Conservation (phyloP, 1,140 invertebrate species). For the Pseudoatta argentina region DNA sequence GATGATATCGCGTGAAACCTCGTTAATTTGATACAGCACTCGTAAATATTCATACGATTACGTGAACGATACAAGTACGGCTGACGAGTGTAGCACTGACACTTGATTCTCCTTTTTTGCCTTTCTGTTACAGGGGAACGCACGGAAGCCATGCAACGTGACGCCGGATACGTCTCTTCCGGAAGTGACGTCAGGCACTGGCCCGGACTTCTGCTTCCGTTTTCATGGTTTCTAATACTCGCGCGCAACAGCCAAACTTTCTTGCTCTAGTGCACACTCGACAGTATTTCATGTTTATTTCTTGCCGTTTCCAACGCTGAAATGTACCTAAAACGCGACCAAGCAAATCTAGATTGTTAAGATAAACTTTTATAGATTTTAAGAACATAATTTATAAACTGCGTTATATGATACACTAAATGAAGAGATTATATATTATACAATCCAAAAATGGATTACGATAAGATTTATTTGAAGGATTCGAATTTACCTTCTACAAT, state of each 20-base stretch:
- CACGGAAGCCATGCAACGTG: conserved; percentile 86
- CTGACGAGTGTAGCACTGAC: conserved; percentile 44
- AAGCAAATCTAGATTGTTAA: conserved; percentile 65
- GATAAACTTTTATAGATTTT: conserved; percentile 31
- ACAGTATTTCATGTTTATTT: conserved; percentile 78
- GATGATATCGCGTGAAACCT: conserved; percentile 29
- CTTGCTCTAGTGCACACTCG: conserved; percentile 74
- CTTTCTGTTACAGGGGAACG: conserved; percentile 83
- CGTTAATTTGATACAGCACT: conserved; percentile 51
- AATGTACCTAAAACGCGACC: conserved; percentile 69
- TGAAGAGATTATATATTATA: not conserved
- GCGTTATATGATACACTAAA: too few relatives aligned
- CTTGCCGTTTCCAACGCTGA: conserved; percentile 42
- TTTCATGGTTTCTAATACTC: conserved; percentile 78
- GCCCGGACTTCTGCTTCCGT: conserved; percentile 75
- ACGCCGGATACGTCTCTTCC: conserved; percentile 79
- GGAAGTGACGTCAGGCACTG: conserved; percentile 76
- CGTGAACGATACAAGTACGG: not conserved
- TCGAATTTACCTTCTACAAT: not conserved
- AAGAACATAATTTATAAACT: conserved; percentile 16
- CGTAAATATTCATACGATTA: conserved; percentile 59
- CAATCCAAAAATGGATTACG: not conserved
- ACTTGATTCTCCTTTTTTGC: conserved; percentile 44
- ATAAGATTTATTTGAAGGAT: not conserved
- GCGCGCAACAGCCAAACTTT: conserved; percentile 78